Percentiles rank a stretch among this genome's conserved stretches.
Conservation (phyloP, 2,797 vertebrate species). For the Danio albolineatus region DNA sequence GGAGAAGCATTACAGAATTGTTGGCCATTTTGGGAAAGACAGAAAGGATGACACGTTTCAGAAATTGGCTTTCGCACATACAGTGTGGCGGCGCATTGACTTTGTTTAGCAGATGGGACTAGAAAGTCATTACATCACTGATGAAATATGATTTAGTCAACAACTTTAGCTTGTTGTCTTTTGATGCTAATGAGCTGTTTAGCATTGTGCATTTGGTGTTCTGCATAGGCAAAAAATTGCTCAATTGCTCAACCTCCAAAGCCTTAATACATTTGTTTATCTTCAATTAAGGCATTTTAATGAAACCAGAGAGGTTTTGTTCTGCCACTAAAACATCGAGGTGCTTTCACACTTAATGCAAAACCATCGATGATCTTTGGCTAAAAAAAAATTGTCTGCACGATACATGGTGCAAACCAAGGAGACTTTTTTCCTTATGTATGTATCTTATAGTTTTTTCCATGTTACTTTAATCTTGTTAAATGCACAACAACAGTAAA, state of each 20-base stretch:
- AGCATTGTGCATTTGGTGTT: background rate
- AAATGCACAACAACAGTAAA: no score
- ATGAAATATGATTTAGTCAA: constrained; percentile 16
- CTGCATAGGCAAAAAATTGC: background rate
- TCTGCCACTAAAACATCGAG: background rate
- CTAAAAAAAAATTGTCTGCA: no score
- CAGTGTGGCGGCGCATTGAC: background rate
- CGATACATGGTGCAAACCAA: no score
- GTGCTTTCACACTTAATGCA: no score
- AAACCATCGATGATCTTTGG: no score
- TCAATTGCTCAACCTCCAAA: background rate
- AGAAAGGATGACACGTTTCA: background rate
- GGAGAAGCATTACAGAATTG: background rate
- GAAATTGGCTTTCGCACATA: constrained; percentile 19
- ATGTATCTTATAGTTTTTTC: no score
- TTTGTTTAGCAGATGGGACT: constrained; percentile 1
- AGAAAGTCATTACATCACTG: background rate
- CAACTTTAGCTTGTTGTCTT: background rate
- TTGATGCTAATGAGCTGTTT: background rate
- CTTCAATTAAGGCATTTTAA: background rate
- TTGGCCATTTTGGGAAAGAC: background rate
- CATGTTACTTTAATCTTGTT: no score
- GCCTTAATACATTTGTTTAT: background rate
- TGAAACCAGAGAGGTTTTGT: background rate
- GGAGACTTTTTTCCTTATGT: no score